Evolutionary conservation across 1,140 invertebrate genomes (phyloP).

Genomic region (Saxidomus purpurata): DNA sequence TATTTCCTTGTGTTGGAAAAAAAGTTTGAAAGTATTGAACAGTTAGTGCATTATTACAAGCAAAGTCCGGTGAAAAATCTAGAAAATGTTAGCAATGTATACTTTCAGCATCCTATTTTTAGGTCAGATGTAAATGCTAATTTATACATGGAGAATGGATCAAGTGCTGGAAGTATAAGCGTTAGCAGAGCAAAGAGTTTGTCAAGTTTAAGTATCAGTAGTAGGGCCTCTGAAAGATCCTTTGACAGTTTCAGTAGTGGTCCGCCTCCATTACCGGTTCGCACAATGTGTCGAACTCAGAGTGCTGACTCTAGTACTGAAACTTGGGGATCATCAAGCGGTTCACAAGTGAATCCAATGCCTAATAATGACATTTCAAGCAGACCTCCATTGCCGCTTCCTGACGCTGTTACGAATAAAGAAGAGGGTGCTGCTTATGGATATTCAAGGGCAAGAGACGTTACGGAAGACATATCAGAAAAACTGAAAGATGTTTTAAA

Average conservation of each 20-base stretch:
- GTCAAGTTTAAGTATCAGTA: constrained; percentile 14
- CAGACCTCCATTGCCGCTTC: constrained; percentile 53
- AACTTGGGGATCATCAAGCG: not conserved
- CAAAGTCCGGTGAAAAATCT: constrained; percentile 60
- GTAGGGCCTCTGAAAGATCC: not conserved
- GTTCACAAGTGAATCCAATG: not conserved
- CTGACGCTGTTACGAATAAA: not conserved
- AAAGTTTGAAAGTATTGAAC: constrained; percentile 50
- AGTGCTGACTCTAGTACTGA: constrained; percentile 1
- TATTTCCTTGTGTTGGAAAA: constrained; percentile 62
- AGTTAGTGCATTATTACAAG: constrained; percentile 44
- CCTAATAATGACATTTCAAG: not conserved
- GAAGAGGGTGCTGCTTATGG: constrained; percentile 11
- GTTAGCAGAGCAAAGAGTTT: not conserved
- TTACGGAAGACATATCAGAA: constrained; percentile 54
- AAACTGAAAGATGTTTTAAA: constrained; percentile 44
- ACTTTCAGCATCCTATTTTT: constrained; percentile 36
- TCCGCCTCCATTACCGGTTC: constrained; percentile 26
- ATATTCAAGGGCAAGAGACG: constrained; percentile 56
- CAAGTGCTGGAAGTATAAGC: not conserved
- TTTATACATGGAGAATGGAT: not conserved
- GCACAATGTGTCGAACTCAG: not conserved
- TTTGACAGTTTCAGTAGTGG: not conserved
- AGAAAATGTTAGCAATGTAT: constrained; percentile 61
- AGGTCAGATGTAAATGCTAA: not conserved